phyloP scores from a whole-genome alignment of 2,888 invertebrate genomes.

The Chromoteleia sp. region DNA sequence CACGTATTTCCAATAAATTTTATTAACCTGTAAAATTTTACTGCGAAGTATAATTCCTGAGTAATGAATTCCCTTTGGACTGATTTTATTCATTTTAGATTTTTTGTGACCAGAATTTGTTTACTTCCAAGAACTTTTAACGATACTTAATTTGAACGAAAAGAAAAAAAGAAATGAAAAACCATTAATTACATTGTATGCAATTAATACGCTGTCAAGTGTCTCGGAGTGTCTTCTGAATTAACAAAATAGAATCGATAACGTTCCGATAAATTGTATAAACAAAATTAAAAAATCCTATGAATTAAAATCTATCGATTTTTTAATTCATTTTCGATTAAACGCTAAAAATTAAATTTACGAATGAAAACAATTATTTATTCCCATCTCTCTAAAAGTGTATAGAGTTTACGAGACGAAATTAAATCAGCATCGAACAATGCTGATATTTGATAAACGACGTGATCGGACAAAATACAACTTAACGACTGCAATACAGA shows the following conservation, averaged over 20 bases:
- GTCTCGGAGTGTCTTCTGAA: neutral
- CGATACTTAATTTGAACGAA: too few species aligned
- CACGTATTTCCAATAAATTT: too few species aligned
- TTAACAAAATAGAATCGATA: constrained; percentile 8
- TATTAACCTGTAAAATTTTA: constrained; percentile 40
- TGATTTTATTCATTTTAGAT: constrained; percentile 45
- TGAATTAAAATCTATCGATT: too few species aligned
- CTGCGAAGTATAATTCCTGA: constrained; percentile 16
- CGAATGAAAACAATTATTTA: neutral
- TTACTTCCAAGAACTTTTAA: neutral
- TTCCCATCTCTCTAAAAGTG: too few species aligned
- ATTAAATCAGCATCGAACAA: too few species aligned
- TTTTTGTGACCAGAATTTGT: neutral
- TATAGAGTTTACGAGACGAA: too few species aligned
- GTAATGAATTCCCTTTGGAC: constrained; percentile 25
- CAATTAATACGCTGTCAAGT: neutral
- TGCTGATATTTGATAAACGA: too few species aligned
- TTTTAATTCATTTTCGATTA: neutral
- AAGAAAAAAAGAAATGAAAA: too few species aligned
- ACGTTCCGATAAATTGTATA: too few species aligned
- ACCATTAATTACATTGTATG: neutral
- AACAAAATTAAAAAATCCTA: neutral
- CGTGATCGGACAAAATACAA: too few species aligned
- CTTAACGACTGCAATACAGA: neutral
- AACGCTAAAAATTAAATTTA: constrained; percentile 1